Evolutionary conservation across 1,140 invertebrate species (phyloP).

Genomic region (Musca domestica): DNA sequence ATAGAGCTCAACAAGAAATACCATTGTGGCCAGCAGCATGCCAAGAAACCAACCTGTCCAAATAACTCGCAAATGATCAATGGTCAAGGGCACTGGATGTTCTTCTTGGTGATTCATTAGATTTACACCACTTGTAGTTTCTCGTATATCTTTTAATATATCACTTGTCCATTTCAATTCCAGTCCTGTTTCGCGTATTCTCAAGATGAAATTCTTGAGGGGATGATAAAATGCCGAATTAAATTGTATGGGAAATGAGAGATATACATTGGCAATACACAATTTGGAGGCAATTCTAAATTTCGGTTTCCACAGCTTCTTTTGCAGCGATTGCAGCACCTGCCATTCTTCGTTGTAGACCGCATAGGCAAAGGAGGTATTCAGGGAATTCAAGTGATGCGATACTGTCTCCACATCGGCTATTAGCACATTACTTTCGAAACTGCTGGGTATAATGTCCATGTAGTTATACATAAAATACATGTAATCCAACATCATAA

Average conservation of each 20-base stretch:
- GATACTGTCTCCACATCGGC: background rate
- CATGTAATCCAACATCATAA: background rate
- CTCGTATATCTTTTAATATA: background rate
- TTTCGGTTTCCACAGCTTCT: background rate
- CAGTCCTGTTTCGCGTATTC: slow-evolving; percentile 29
- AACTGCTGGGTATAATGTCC: background rate
- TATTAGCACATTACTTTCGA: background rate
- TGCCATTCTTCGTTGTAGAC: slow-evolving; percentile 42
- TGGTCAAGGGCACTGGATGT: background rate
- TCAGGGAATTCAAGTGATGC: slow-evolving; percentile 34
- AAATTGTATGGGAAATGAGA: slow-evolving; percentile 42
- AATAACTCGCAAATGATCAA: background rate
- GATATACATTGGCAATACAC: slow-evolving; percentile 42
- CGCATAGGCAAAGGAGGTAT: slow-evolving; percentile 43
- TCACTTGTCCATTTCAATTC: background rate
- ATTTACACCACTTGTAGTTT: background rate
- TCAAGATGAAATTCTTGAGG: slow-evolving; percentile 39
- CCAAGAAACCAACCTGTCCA: no score
- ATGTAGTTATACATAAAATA: background rate
- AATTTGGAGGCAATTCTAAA: slow-evolving; percentile 28
- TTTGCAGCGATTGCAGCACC: background rate
- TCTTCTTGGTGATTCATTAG: background rate
- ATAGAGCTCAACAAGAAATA: background rate
- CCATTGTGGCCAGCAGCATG: background rate
- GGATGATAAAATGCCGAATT: slow-evolving; percentile 42